Percentiles rank a stretch among this genome's conserved stretches.
Conservation (phyloP, 2,113 vertebrate species). For the Meles meles region DNA sequence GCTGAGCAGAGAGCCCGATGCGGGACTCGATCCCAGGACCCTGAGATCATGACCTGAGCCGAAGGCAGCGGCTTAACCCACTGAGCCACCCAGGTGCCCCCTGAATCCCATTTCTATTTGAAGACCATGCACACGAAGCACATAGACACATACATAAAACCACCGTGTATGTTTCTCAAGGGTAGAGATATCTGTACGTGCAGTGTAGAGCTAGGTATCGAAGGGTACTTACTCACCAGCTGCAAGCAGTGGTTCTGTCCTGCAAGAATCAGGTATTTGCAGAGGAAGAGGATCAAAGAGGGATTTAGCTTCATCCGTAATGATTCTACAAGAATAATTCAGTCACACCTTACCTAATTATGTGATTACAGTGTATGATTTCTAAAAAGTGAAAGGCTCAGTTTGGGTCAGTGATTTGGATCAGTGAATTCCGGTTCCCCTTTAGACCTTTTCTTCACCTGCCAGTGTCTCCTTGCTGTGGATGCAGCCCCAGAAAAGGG, state of each 20-base stretch:
- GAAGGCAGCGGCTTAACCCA: too few relatives aligned
- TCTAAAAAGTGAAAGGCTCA: background rate
- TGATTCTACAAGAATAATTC: slow-evolving; percentile 31
- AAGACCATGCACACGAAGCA: background rate
- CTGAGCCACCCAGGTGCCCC: too few relatives aligned
- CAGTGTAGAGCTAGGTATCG: background rate
- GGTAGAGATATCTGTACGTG: background rate
- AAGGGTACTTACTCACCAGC: background rate
- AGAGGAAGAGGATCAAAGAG: background rate
- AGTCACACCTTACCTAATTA: background rate
- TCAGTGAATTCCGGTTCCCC: background rate
- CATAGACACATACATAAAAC: background rate
- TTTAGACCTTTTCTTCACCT: background rate
- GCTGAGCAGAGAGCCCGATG: too few relatives aligned
- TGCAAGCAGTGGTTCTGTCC: background rate
- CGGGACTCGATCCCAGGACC: too few relatives aligned
- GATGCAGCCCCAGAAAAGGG: background rate
- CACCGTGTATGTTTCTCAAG: background rate
- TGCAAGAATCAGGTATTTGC: background rate
- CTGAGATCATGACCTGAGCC: too few relatives aligned
- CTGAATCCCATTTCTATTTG: background rate
- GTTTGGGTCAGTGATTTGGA: background rate
- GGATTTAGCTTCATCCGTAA: background rate
- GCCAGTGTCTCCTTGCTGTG: background rate
- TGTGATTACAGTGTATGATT: background rate